phyloP scores from a whole-genome alignment of 2,113 vertebrate species.

The Indicator maculatus region DNA sequence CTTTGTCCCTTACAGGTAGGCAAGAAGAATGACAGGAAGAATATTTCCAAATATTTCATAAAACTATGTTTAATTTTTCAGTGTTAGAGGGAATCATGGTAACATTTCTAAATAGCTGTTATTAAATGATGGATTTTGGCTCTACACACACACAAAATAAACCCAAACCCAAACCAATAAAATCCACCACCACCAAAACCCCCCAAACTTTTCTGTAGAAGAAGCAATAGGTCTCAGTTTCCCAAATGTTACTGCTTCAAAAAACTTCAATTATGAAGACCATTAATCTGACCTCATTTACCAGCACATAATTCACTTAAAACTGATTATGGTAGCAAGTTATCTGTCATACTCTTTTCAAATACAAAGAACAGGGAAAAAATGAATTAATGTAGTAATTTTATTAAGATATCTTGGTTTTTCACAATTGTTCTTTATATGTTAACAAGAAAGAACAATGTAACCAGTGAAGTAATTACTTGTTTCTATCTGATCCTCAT shows the following conservation, averaged over 20 bases:
- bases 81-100: background rate
- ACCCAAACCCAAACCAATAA: background rate
- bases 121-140: background rate
- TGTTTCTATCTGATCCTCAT: background rate
- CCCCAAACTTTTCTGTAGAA: background rate
- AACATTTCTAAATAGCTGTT: background rate
- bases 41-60: background rate
- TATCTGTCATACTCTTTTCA: constrained; percentile 30
- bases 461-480: constrained; percentile 15
- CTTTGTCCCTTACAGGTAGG: background rate
- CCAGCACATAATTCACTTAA: constrained; percentile 8
- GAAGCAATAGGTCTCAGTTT: background rate
- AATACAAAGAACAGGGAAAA: constrained; percentile 40
- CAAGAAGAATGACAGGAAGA: background rate
- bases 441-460: constrained; percentile 27
- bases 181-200: too few species aligned
- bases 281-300: constrained; percentile 51
- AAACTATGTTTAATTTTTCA: background rate
- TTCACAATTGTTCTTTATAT: constrained; percentile 31
- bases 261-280: constrained; percentile 36
- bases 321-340: constrained; percentile 33
- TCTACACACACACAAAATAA: background rate
- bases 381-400: constrained; percentile 12
- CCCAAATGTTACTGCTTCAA: background rate
- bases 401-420: constrained; percentile 18